Percentiles rank a stretch among this genome's conserved stretches.
phyloP scores from a whole-genome alignment of 2,888 invertebrate genomes.

The Dioctria linearis region DNA sequence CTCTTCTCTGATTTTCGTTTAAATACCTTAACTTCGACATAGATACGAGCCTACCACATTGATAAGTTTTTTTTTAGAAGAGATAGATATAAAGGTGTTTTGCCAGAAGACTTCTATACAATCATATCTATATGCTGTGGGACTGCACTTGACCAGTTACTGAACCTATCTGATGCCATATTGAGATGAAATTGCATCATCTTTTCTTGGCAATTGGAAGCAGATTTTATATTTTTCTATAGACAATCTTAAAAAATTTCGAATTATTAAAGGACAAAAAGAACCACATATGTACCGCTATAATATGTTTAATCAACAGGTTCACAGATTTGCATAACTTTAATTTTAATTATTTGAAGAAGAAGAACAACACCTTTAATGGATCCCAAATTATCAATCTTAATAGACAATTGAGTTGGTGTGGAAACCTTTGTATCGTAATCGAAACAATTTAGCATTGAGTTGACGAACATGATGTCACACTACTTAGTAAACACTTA shows the following conservation, averaged over 20 bases:
- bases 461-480: no score
- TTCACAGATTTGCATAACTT: no score
- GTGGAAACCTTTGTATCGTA: no score
- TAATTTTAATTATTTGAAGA: no score
- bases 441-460: no score
- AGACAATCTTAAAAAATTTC: background rate
- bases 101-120: conserved; percentile 40
- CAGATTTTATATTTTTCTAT: conserved; percentile 18
- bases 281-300: no score
- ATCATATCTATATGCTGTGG: conserved; percentile 21
- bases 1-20: conserved; percentile 20
- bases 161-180: conserved; percentile 43
- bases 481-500: no score
- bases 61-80: background rate
- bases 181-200: conserved; percentile 51
- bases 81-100: background rate
- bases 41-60: conserved; percentile 15
- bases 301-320: no score
- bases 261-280: background rate
- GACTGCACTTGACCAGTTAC: conserved; percentile 42
- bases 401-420: no score
- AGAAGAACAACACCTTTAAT: no score
- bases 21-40: conserved; percentile 42
- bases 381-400: no score
- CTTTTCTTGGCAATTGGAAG: conserved; percentile 25